Conservation (phyloP, 2,113 vertebrate genomes). For the Hydropotes inermis region DNA sequence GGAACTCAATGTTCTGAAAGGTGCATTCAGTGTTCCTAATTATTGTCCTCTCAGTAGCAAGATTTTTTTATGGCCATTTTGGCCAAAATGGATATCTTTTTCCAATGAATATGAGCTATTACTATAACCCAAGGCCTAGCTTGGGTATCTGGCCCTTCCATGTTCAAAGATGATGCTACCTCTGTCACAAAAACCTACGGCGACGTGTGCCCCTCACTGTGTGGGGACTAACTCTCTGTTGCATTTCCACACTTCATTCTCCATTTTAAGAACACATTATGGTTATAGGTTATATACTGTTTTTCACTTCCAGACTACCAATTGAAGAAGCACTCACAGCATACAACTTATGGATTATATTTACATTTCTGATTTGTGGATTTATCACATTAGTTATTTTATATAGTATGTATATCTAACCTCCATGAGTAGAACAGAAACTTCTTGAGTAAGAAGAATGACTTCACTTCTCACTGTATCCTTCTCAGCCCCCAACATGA, state of each 20-base stretch:
- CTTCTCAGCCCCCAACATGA: background rate
- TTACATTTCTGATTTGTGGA: background rate
- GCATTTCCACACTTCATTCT: background rate
- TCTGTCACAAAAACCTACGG: background rate
- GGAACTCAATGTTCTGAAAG: slow-evolving; percentile 28
- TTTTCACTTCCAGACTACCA: background rate
- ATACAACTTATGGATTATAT: background rate
- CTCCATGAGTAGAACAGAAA: background rate
- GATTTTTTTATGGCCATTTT: background rate
- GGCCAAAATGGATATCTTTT: background rate
- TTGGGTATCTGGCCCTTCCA: background rate
- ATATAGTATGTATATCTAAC: background rate
- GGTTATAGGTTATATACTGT: background rate
- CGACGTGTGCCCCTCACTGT: fast-evolving
- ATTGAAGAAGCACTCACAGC: background rate
- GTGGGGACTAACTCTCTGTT: background rate
- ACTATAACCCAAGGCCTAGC: background rate
- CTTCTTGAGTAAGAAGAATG: background rate
- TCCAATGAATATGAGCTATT: background rate
- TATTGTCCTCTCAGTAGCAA: background rate
- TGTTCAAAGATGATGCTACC: background rate
- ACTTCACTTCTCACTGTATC: background rate
- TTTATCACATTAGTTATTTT: background rate
- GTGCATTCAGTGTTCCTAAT: background rate
- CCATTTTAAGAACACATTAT: background rate